Evolutionary conservation across 2,797 vertebrate species (phyloP).

Genomic region (Leucoraja ocellata): DNA sequence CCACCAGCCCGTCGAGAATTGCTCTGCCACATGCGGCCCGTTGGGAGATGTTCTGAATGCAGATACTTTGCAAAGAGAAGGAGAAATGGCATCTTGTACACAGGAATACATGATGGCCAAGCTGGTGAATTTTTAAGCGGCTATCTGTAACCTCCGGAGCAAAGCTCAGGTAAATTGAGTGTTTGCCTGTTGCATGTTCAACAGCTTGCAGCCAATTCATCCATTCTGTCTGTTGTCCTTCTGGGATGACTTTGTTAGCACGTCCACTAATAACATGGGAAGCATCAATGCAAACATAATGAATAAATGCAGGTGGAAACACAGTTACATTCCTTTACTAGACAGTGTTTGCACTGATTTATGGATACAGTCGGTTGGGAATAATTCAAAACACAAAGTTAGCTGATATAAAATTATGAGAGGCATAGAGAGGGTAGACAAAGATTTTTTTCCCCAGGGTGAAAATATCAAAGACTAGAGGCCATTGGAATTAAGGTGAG

Average conservation of each 20-base stretch:
- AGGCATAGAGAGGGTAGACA: too few relatives aligned
- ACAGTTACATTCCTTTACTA: background rate
- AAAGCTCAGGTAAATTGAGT: background rate
- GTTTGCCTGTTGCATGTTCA: background rate
- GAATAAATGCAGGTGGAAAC: background rate
- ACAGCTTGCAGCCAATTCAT: background rate
- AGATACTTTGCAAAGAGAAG: background rate
- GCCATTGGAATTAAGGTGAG: too few relatives aligned
- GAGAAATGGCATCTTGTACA: too few relatives aligned
- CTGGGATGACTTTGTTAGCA: background rate
- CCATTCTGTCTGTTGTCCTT: background rate
- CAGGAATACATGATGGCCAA: background rate
- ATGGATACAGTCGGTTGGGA: background rate
- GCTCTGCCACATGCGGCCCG: too few relatives aligned
- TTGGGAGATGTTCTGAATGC: too few relatives aligned
- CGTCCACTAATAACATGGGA: background rate
- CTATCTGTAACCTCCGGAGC: background rate
- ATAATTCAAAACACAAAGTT: background rate
- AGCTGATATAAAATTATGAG: too few relatives aligned
- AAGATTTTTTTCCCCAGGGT: too few relatives aligned
- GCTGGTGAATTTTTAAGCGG: background rate
- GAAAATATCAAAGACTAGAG: too few relatives aligned
- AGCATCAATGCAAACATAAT: background rate
- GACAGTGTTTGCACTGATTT: background rate
- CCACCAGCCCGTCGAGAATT: too few relatives aligned